phyloP scores from a whole-genome alignment of 2,888 invertebrate species.

The Xestobium rufovillosum region DNA sequence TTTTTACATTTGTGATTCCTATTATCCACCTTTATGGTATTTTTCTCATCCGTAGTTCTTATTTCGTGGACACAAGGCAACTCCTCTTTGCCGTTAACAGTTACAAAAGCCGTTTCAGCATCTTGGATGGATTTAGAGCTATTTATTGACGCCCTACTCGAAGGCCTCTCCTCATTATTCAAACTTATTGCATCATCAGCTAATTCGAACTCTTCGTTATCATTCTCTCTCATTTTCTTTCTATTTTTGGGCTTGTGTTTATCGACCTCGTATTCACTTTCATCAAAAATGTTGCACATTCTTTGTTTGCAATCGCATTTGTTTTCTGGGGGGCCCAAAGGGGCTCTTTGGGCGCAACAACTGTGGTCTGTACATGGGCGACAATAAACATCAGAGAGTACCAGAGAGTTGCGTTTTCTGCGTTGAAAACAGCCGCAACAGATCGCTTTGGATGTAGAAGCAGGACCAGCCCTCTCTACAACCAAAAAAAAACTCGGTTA shows the following conservation, averaged over 20 bases:
- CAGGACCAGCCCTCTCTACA: slow-evolving; percentile 44
- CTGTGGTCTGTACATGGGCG: slow-evolving; percentile 34
- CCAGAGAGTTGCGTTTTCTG: slow-evolving; percentile 39
- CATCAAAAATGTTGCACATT: slow-evolving; percentile 33
- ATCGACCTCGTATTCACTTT: slow-evolving; percentile 49
- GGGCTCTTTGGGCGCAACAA: slow-evolving; percentile 38
- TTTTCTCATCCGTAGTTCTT: slow-evolving; percentile 28
- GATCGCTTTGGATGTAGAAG: slow-evolving; percentile 39
- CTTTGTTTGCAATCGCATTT: slow-evolving; percentile 32
- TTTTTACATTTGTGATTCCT: slow-evolving; percentile 23
- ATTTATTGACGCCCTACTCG: slow-evolving; percentile 34
- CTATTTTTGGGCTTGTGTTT: slow-evolving; percentile 30
- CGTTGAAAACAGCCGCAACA: slow-evolving; percentile 44
- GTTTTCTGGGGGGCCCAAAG: slow-evolving; percentile 38
- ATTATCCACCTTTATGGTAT: slow-evolving; percentile 13
- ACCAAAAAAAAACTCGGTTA: slow-evolving; percentile 28
- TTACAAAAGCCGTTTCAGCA: slow-evolving; percentile 49
- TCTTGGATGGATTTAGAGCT: slow-evolving; percentile 35
- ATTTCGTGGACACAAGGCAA: slow-evolving; percentile 50
- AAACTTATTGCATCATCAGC: slow-evolving; percentile 43
- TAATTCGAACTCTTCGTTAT: slow-evolving; percentile 39
- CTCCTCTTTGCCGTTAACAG: slow-evolving; percentile 64
- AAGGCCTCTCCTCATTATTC: slow-evolving; percentile 37
- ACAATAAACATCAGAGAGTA: slow-evolving; percentile 53
- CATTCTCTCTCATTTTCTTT: slow-evolving; percentile 28